These are phyloP conservation scores for Drosophila orena DNA, from an alignment of 1,140 invertebrate species.

Conservation along the genomic window DNA sequence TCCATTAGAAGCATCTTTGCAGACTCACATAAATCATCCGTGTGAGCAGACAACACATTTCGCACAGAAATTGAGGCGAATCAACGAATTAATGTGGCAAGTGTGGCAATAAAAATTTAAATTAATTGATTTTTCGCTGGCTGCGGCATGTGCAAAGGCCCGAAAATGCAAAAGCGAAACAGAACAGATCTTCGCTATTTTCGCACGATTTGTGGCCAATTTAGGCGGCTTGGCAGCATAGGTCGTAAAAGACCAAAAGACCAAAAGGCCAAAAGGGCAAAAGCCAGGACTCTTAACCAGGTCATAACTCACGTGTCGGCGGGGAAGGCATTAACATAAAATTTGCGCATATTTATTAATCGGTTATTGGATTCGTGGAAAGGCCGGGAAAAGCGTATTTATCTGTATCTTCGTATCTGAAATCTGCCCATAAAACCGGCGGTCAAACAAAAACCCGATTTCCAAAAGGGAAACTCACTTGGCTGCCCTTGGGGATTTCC, in stretches of 20 bases:
- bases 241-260: constrained; percentile 52
- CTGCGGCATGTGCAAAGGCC: constrained; percentile 27
- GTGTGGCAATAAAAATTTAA: constrained; percentile 71
- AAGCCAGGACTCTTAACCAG: constrained; percentile 28
- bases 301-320: constrained; percentile 49
- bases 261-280: not conserved
- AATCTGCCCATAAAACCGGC: constrained; percentile 15
- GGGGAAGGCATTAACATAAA: constrained; percentile 61
- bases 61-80: constrained; percentile 39
- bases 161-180: constrained; percentile 2
- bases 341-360: constrained; percentile 72
- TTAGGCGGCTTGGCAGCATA: constrained; percentile 34
- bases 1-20: constrained; percentile 46
- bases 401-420: constrained; percentile 20
- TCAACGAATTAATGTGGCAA: constrained; percentile 55
- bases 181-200: constrained; percentile 35
- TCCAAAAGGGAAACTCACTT: constrained; percentile 43
- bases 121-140: constrained; percentile 70
- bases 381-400: constrained; percentile 25
- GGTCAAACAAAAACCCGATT: constrained; percentile 22
- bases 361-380: constrained; percentile 49
- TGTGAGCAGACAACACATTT: constrained; percentile 40
- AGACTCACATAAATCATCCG: constrained; percentile 44
- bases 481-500: constrained; percentile 13
- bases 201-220: constrained; percentile 68